Conservation (phyloP, 2,888 invertebrate species). For the Ormyrus thymus region DNA sequence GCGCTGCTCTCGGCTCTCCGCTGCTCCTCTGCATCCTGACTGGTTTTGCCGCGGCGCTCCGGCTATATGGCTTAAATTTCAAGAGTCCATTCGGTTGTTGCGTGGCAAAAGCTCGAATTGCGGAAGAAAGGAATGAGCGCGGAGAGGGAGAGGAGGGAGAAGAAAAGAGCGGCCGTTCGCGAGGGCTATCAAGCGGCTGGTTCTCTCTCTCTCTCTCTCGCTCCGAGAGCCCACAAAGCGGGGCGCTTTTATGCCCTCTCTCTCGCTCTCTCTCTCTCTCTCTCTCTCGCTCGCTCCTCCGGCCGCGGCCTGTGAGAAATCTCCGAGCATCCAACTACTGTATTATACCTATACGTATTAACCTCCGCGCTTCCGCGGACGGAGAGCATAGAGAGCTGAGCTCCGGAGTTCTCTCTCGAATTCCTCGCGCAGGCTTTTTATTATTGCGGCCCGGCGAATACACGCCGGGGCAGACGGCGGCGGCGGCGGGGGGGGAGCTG, state of each 20-base stretch:
- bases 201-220: slow-evolving; percentile 4
- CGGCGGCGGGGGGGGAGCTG: slow-evolving; percentile 8
- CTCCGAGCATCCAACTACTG: slow-evolving; percentile 36
- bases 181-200: slow-evolving; percentile 37
- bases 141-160: slow-evolving; percentile 31
- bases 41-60: slow-evolving; percentile 18
- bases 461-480: not conserved
- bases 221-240: slow-evolving; percentile 32
- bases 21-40: slow-evolving; percentile 11
- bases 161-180: slow-evolving; percentile 40
- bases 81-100: slow-evolving; percentile 43
- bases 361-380: slow-evolving; percentile 46
- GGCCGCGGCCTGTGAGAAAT: slow-evolving; percentile 48
- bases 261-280: slow-evolving; percentile 11
- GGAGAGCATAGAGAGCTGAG: not conserved
- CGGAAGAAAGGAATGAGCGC: slow-evolving; percentile 57
- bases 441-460: slow-evolving; percentile 20
- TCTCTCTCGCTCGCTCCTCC: not conserved
- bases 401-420: slow-evolving; percentile 14
- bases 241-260: slow-evolving; percentile 44
- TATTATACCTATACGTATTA: slow-evolving; percentile 44
- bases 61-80: slow-evolving; percentile 48
- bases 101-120: slow-evolving; percentile 52
- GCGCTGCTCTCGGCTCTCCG: not conserved
- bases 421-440: slow-evolving; percentile 39